phyloP scores from a whole-genome alignment of 2,113 vertebrate genomes.

The Scopus umbretta region DNA sequence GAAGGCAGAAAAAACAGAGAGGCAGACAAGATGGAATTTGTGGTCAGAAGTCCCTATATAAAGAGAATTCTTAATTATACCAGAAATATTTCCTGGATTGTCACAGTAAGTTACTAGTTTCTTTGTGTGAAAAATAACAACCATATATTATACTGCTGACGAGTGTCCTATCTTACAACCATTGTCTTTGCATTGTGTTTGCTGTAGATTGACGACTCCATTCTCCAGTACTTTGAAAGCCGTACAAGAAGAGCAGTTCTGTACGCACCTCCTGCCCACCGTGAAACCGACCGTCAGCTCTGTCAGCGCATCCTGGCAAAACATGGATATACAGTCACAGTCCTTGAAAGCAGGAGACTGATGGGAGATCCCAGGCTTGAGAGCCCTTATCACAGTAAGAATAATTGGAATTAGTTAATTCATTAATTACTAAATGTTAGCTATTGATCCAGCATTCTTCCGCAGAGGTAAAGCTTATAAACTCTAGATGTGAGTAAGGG shows the following conservation, averaged over 20 bases:
- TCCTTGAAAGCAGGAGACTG: slow-evolving; percentile 67
- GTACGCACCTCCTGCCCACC: slow-evolving; percentile 54
- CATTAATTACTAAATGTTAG: background rate
- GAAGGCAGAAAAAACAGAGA: background rate
- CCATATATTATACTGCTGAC: background rate
- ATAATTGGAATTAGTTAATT: background rate
- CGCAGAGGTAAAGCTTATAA: background rate
- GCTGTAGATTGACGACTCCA: slow-evolving; percentile 59
- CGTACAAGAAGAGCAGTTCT: slow-evolving; percentile 70
- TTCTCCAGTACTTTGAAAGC: slow-evolving; percentile 52
- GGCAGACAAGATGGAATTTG: background rate
- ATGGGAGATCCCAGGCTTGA: slow-evolving; percentile 20
- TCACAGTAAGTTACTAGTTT: background rate
- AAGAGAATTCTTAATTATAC: background rate
- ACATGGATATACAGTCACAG: slow-evolving; percentile 73
- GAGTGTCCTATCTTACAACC: background rate
- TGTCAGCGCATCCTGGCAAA: slow-evolving; percentile 77
- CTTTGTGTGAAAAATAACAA: background rate
- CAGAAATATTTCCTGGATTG: background rate
- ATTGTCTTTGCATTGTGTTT: slow-evolving; percentile 1
- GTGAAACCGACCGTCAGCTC: slow-evolving; percentile 70
- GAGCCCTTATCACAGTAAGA: slow-evolving; percentile 62
- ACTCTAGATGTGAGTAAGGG: background rate
- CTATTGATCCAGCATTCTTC: background rate
- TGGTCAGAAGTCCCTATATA: background rate